Evolutionary conservation across 2,888 invertebrate genomes (phyloP).

Genomic region (Omphaloscelis lunosa): DNA sequence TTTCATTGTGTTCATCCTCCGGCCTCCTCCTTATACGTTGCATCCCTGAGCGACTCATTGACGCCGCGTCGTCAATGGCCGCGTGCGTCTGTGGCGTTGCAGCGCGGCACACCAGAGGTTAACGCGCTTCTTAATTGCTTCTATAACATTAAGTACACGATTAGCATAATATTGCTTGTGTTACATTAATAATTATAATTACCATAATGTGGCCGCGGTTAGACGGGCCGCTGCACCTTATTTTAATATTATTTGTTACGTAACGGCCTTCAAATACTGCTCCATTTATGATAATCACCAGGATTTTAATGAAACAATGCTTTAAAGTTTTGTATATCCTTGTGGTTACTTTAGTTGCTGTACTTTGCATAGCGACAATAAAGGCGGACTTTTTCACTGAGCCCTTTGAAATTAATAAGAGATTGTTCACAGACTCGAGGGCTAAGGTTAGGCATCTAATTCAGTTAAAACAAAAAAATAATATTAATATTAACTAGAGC

Average conservation of each 20-base stretch:
- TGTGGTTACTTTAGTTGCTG: neutral
- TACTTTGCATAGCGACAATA: neutral
- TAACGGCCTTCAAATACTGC: slow-evolving; percentile 38
- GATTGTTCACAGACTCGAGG: neutral
- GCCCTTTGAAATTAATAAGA: neutral
- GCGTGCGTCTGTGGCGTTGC: slow-evolving; percentile 13
- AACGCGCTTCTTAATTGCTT: slow-evolving; percentile 71
- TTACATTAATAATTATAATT: slow-evolving; percentile 70
- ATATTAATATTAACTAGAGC: neutral
- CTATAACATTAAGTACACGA: slow-evolving; percentile 65
- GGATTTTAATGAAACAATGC: neutral
- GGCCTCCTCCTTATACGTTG: neutral
- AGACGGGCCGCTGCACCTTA: slow-evolving; percentile 53
- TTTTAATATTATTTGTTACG: slow-evolving; percentile 25
- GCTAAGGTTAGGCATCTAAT: neutral
- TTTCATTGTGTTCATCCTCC: neutral
- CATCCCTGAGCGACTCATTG: slow-evolving; percentile 14
- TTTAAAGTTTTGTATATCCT: no score
- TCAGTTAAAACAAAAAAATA: neutral
- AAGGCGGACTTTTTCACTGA: no score
- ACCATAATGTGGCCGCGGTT: slow-evolving; percentile 66
- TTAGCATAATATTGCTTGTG: slow-evolving; percentile 71
- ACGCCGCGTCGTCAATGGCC: slow-evolving; percentile 6
- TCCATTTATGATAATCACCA: neutral
- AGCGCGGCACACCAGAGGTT: slow-evolving; percentile 42